These are phyloP conservation scores for Megaceryle alcyon DNA, from an alignment of 2,797 vertebrate genomes.

Conservation along the genomic window DNA sequence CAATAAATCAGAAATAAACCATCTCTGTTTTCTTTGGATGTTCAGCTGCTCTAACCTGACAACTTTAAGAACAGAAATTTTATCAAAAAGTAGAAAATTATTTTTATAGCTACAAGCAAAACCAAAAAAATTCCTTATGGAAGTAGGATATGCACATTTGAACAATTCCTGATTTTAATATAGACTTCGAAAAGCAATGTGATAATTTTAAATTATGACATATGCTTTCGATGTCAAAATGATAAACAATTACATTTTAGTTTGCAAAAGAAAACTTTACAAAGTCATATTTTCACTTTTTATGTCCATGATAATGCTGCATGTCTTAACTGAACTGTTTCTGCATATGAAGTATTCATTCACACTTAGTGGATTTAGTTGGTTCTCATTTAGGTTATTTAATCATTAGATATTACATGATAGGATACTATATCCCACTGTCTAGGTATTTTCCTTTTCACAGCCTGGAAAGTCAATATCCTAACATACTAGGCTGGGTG, in stretches of 20 bases:
- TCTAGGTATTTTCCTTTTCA: background rate
- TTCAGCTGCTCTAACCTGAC: background rate
- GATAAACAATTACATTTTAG: slow-evolving; percentile 6
- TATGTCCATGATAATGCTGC: background rate
- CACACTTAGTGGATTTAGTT: background rate
- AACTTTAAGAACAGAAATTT: background rate
- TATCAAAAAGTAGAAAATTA: slow-evolving; percentile 31
- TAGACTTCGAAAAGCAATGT: slow-evolving; percentile 41
- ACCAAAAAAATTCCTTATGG: background rate
- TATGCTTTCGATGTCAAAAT: slow-evolving; percentile 44
- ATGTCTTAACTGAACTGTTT: background rate
- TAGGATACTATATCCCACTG: background rate
- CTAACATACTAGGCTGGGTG: background rate
- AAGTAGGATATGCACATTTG: slow-evolving; percentile 12
- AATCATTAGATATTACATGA: background rate
- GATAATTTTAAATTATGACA: slow-evolving; percentile 51
- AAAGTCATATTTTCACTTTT: slow-evolving; percentile 8
- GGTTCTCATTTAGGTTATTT: background rate
- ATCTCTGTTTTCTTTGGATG: slow-evolving; percentile 9
- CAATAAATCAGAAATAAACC: background rate
- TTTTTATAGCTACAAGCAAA: slow-evolving; percentile 2
- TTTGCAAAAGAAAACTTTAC: background rate
- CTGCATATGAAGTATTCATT: background rate
- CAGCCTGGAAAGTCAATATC: background rate
- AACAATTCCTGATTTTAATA: slow-evolving; percentile 40